Base-by-base conservation (phyloP, 1,140 invertebrate species). In the Drosophila ambigua region DNA sequence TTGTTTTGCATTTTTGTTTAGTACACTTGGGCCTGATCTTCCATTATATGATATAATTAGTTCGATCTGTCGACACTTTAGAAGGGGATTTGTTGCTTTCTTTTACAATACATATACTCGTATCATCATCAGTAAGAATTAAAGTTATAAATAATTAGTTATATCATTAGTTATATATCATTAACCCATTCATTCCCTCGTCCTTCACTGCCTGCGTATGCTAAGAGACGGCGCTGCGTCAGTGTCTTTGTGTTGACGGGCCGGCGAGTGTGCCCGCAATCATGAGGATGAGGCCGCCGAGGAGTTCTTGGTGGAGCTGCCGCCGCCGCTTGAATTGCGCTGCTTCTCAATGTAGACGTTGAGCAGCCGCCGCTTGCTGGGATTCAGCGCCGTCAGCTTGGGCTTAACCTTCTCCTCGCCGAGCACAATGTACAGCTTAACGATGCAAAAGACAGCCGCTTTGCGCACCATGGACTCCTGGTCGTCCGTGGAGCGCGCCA, bases 361-460 rank as follows among this genome's bases (percentile, higher is more conserved):
- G 0, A 91, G 75, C 5, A 91, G 76, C 8, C 90, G 77, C 65
- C 91, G 83, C 62, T 98, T 99, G 92, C 97, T 97, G 64, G 96
- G 95, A 72, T 95, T 96, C 8, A 99, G 93, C 20, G 94, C 93
- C 23, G 93, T 93, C 26, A 98, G 93, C 90, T 98, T 96, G 0
- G 96, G 96, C 73, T 95, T 94, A 80, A 99, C 93, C 23, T 94
- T 93, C 16, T 96, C 95, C 79, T 98, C 97, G 2, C 98, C 98
- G 4, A 98, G 95, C 13, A 95, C 95, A 74, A 95, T 94, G 74
- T 98, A 96, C 60, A 98, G 95, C 31, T 97, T 96, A 2, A 99
- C 98, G 95, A 99, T 97, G 90, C 97, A 98, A 92, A 99, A 98
- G 1, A 99, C 97, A 7, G 97, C 96, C 65, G 97, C 97, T 91